Evolutionary conservation across 1,140 invertebrate species (phyloP).

Genomic region (Oncopodura yosiiana): DNA sequence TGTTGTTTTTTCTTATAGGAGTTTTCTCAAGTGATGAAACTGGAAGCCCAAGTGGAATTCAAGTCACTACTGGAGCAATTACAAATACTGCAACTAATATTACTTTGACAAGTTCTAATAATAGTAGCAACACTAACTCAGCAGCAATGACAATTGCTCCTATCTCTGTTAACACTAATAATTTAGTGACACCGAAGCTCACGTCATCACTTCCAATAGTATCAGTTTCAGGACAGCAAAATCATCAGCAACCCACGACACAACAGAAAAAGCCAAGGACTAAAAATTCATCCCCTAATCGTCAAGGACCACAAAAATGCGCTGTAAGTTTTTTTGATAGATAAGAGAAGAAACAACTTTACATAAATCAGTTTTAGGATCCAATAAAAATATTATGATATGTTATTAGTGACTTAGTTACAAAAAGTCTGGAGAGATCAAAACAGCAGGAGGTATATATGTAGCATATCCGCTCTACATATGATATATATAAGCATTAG

Average conservation of each 20-base stretch:
- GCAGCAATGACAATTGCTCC: neutral
- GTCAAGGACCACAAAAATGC: constrained; percentile 68
- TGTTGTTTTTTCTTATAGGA: constrained; percentile 6
- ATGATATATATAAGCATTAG: no score
- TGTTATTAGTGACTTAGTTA: no score
- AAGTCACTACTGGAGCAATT: neutral
- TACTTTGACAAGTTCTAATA: neutral
- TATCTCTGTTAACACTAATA: neutral
- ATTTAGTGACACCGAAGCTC: neutral
- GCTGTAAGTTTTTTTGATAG: constrained; percentile 49
- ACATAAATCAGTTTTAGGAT: no score
- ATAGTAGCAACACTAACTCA: neutral
- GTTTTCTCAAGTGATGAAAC: constrained; percentile 21
- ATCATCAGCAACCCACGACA: constrained; percentile 30
- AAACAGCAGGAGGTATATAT: no score
- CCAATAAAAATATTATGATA: no score
- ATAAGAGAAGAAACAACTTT: no score
- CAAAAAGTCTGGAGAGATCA: no score
- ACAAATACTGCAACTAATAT: neutral
- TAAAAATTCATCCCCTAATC: constrained; percentile 63
- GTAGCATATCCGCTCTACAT: no score
- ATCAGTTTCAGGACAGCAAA: constrained; percentile 38
- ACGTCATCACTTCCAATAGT: neutral
- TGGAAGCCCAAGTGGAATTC: constrained; percentile 1
- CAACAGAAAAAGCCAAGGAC: constrained; percentile 56